Base-by-base conservation (phyloP, 2,888 invertebrate genomes). In the Drosophila kambysellisi region DNA sequence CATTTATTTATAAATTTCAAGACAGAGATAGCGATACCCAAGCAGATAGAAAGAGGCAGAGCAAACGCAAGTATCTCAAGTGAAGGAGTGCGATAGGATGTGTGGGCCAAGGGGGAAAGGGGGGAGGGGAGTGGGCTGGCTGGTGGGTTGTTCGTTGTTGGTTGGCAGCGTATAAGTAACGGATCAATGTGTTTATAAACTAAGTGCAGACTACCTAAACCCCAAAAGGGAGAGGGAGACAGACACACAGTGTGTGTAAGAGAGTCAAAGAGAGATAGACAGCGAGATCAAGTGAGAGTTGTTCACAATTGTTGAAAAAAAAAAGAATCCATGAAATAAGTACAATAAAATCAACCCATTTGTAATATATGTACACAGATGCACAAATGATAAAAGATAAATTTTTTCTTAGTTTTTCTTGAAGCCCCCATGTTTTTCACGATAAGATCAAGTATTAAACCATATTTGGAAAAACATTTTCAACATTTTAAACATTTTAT, bases 1-100 rank as follows among this genome's bases (percentile, higher is more conserved):
- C 68, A 82, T 74, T 76, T 86, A 83, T 83, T 86, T 83, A 81
- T 87, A 83, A 78, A 85, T 74, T 82, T 62, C 50, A 64, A 76
- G 77, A 72, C 62, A 69, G 70, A 65, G 74, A 76, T 57, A 64
- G 70, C 57, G 56, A 39, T 29, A 56, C 29, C 6, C 29, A n/a
- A 30, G 20, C 20, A 51, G 57, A 29, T 43, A 56, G 59, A 72
- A 52, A 39, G 63, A 57, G 72, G 46, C 43, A 53, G 59, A 41
- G 51, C 20, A 32, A 46, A 32, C 46, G 78, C 39, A 69, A 46
- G 64, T 57, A 41, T 48, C 76, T 32, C 17, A 25, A 58, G 41
- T 37, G 60, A 33, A 15, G 29, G 11, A 43, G 17, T 0, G 30
- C 20, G 9, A 51, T 30, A 51, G 51, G n/a, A 30, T 17, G 51